These are phyloP conservation scores for Cichladusa arquata DNA, from an alignment of 2,113 vertebrate genomes.

Conservation along the genomic window DNA sequence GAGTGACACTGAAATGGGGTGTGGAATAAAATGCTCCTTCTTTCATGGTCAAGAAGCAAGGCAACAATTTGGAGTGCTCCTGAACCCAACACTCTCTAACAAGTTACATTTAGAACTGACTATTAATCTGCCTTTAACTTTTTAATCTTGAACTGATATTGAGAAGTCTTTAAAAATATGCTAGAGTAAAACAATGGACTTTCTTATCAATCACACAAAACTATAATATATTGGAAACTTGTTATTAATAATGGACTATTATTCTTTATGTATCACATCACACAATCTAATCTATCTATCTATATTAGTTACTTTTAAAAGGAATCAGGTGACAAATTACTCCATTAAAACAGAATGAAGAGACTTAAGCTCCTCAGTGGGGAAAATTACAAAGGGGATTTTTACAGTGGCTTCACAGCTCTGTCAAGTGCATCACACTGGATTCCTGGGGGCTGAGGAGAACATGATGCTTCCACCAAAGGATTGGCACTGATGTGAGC, in stretches of 20 bases:
- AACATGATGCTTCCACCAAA: fast-evolving
- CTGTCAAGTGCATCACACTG: background rate
- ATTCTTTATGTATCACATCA: constrained; percentile 19
- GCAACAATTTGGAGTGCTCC: background rate
- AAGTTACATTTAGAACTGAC: constrained; percentile 17
- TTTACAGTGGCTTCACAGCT: constrained; percentile 4
- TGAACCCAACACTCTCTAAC: background rate
- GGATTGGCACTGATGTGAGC: fast-evolving
- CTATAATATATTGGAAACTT: constrained; percentile 24
- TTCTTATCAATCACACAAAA: constrained; percentile 42
- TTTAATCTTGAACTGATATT: constrained; percentile 51
- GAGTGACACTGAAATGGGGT: fast-evolving
- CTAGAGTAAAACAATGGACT: constrained; percentile 41
- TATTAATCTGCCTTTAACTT: constrained; percentile 59
- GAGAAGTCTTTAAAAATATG: constrained; percentile 57
- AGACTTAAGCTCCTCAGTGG: constrained; percentile 63
- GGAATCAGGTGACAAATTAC: constrained; percentile 64
- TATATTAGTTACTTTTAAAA: constrained; percentile 70
- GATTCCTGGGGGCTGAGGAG: background rate
- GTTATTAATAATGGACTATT: constrained; percentile 55
- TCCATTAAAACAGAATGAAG: constrained; percentile 66
- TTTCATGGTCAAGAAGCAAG: background rate
- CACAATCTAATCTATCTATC: constrained; percentile 64
- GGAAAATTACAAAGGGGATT: constrained; percentile 17
- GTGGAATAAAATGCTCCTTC: background rate